A percentile compares a stretch with the other conserved stretches of the same genome.
phyloP scores from a whole-genome alignment of 2,888 invertebrate species.

The Amblyteles armatorius region DNA sequence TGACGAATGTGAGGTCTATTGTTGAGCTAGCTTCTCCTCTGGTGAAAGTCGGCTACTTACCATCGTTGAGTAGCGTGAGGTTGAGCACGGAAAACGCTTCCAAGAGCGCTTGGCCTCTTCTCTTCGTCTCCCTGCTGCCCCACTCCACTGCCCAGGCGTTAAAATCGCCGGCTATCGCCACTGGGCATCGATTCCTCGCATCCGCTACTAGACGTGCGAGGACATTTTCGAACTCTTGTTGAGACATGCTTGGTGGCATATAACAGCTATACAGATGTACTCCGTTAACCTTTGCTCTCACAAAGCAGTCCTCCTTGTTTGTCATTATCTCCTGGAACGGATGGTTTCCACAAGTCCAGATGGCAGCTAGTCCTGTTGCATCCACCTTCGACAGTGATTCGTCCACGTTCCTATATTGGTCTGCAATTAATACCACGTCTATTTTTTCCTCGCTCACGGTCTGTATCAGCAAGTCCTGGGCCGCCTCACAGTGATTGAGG shows the following conservation, averaged over 20 bases:
- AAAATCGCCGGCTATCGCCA: conserved; percentile 59
- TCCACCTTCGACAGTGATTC: conserved; percentile 62
- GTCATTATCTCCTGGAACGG: conserved; percentile 50
- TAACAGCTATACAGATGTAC: conserved; percentile 66
- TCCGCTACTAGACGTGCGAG: conserved; percentile 59
- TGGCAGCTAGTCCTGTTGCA: conserved; percentile 48
- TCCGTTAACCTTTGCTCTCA: conserved; percentile 51
- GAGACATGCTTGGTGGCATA: conserved; percentile 52
- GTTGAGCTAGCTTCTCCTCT: conserved; percentile 55
- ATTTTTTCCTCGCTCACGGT: conserved; percentile 55
- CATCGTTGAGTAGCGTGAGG: conserved; percentile 58
- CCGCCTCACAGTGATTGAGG: conserved; percentile 68
- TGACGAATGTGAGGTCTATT: conserved; percentile 69
- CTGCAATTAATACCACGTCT: conserved; percentile 65
- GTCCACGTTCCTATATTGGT: conserved; percentile 66
- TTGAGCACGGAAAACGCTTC: conserved; percentile 56
- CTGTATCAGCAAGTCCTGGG: conserved; percentile 67
- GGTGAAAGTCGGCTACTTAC: conserved; percentile 58
- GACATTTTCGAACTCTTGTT: conserved; percentile 54
- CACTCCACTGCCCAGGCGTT: conserved; percentile 67
- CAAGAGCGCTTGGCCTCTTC: conserved; percentile 61
- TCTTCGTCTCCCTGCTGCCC: conserved; percentile 68
- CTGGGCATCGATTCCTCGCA: conserved; percentile 51
- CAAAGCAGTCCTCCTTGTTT: conserved; percentile 46
- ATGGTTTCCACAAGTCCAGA: conserved; percentile 60